Evolutionary conservation across 2,797 vertebrate species (phyloP).

Genomic region (Rhincodon typus): DNA sequence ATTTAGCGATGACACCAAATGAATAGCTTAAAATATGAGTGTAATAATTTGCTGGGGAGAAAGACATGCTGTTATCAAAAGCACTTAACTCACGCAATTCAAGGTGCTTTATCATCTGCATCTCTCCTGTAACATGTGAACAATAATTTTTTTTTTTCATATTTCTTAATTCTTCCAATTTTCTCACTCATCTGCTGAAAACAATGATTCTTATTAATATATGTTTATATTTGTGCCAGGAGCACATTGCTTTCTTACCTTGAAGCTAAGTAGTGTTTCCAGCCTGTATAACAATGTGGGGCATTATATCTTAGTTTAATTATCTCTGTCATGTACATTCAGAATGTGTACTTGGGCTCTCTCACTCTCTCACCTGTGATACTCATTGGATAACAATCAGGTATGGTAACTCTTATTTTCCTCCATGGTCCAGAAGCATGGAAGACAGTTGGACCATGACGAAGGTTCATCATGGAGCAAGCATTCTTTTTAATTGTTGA

Average conservation of each 20-base stretch:
- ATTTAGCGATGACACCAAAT: neutral
- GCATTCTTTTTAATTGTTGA: neutral
- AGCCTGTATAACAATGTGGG: neutral
- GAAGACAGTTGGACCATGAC: neutral
- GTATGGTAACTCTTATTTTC: neutral
- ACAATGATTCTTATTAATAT: neutral
- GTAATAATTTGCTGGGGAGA: neutral
- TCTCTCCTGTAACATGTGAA: too few species aligned
- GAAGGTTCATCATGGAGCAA: neutral
- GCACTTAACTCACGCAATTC: neutral
- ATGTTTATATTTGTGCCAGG: neutral
- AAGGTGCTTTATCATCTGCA: too few species aligned
- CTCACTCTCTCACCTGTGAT: neutral
- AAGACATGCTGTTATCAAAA: neutral
- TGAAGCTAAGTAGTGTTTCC: neutral
- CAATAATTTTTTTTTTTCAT: too few species aligned
- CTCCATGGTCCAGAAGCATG: neutral
- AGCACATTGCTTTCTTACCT: neutral
- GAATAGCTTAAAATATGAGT: neutral
- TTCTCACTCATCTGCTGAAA: neutral
- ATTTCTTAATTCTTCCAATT: neutral
- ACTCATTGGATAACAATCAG: neutral
- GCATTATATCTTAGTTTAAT: neutral
- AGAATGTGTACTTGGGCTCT: neutral
- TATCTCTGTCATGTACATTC: neutral